These are phyloP conservation scores for Tribolium freemani DNA, from an alignment of 2,888 invertebrate genomes.

Conservation along the genomic window DNA sequence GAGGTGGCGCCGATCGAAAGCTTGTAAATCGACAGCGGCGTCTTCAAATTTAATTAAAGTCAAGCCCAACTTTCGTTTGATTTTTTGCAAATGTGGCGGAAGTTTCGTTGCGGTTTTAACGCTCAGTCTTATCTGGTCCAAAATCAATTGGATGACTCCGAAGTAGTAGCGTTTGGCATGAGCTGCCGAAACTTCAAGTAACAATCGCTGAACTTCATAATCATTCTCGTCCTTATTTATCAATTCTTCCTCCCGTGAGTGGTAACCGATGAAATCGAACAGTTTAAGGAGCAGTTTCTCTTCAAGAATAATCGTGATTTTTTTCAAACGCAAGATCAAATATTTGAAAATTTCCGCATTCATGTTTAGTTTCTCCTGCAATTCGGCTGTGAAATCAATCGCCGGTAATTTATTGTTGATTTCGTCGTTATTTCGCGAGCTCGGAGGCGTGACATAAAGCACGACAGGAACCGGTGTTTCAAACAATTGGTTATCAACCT, in stretches of 20 bases:
- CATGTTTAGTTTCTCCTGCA: constrained; percentile 74
- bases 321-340: constrained; percentile 84
- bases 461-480: constrained; percentile 89
- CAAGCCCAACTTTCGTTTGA: constrained; percentile 89
- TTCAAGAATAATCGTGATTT: constrained; percentile 88
- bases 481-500: constrained; percentile 89
- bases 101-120: constrained; percentile 88
- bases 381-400: constrained; percentile 84
- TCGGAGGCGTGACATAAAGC: constrained; percentile 77
- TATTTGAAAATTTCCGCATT: constrained; percentile 91
- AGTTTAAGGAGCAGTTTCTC: constrained; percentile 86
- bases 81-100: constrained; percentile 78
- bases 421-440: constrained; percentile 68
- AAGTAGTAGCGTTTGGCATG: constrained; percentile 80
- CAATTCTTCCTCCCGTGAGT: constrained; percentile 71
- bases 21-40: constrained; percentile 92
- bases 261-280: constrained; percentile 72
- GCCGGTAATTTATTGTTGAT: constrained; percentile 76
- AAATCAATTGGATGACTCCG: constrained; percentile 65
- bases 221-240: constrained; percentile 79
- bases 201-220: constrained; percentile 83
- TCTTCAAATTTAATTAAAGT: constrained; percentile 97
- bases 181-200: constrained; percentile 84
- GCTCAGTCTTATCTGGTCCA: constrained; percentile 83
- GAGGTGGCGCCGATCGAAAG: constrained; percentile 88